Base-by-base conservation (phyloP, 1,140 invertebrate species). In the Tyrophagus putrescentiae region DNA sequence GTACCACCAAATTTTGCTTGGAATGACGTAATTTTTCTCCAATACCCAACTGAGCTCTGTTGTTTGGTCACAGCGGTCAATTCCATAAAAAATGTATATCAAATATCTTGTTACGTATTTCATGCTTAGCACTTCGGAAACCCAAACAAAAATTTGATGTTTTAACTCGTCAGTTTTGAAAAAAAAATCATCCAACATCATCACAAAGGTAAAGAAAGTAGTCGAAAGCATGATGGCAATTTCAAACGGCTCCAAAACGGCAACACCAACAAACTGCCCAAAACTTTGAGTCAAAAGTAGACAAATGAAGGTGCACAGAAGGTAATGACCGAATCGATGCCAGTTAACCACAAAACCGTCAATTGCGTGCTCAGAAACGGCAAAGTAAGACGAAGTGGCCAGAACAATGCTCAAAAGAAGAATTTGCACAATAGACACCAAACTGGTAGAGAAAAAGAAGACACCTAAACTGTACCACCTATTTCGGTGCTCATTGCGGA, bases 401-500 rank as follows among this genome's bases (percentile, higher is more conserved):
- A 54, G 32, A 29, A 54, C 18, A 28, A 3, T 7, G 2, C 13
- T 32, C 7, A n/a, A 54, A 13, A 54, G 2, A 25, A 3, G 32
- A 7, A 54, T 11, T 54, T 54, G 31, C 9, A 54, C 25, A 3
- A 32, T 18, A 16, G 16, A 1, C 1, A 31, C 28, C 9, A 54
- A 18, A 3, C 3, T 3, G 3, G 25, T n/a, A n/a, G 52, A 13
- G 31, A 13, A 54, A 33, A 4, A 54, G 25, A 31, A 54, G 9
- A 27, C 25, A 18, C 52, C 52, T 4, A 54, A 23, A 25, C 52
- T 54, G 52, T 54, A 54, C 52, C 52, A 54, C n/a, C 52, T 31
- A 54, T 54, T 54, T 31, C 52, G 52, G 21, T 54, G 28, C 27
- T 54, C 52, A 54, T 31, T 54, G 4, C 52, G 52, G 27, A 54